Percentiles rank a stretch among this genome's conserved stretches.
These are phyloP conservation scores for Noctua janthe DNA, from an alignment of 2,888 invertebrate species.

Conservation along the genomic window DNA sequence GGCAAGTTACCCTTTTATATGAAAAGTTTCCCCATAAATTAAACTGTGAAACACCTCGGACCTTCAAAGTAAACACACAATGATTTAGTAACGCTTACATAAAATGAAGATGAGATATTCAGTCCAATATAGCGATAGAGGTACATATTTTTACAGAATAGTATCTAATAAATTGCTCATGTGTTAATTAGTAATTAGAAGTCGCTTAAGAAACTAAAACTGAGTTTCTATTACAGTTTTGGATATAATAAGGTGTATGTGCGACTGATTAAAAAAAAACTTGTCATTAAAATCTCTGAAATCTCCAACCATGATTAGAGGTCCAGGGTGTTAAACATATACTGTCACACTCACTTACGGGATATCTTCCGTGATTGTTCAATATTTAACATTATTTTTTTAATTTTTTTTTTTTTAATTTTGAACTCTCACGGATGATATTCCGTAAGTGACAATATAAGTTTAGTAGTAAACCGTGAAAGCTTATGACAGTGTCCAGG, in stretches of 20 bases:
- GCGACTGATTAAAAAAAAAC: not conserved
- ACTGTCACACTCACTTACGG: no score
- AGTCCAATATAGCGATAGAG: conserved; percentile 2
- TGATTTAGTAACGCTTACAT: conserved; percentile 65
- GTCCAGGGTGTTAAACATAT: not conserved
- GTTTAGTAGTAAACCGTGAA: no score
- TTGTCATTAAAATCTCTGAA: not conserved
- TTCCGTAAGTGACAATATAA: no score
- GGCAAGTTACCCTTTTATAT: conserved; percentile 74
- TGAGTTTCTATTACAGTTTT: not conserved
- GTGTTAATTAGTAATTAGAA: not conserved
- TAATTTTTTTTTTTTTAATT: no score
- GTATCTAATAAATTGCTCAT: not conserved
- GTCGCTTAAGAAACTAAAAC: not conserved
- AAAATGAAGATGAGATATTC: conserved; percentile 64
- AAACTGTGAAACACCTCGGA: conserved; percentile 67
- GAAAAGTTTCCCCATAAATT: conserved; percentile 78
- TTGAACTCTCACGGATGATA: no score
- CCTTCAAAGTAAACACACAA: conserved; percentile 65
- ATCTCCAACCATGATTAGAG: not conserved
- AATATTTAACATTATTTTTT: no score
- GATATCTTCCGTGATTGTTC: no score
- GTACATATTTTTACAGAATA: not conserved
- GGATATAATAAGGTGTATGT: not conserved
- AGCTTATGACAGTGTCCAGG: no score